These are phyloP conservation scores for Malaclemys terrapin DNA, from an alignment of 2,113 vertebrate genomes.

Conservation along the genomic window DNA sequence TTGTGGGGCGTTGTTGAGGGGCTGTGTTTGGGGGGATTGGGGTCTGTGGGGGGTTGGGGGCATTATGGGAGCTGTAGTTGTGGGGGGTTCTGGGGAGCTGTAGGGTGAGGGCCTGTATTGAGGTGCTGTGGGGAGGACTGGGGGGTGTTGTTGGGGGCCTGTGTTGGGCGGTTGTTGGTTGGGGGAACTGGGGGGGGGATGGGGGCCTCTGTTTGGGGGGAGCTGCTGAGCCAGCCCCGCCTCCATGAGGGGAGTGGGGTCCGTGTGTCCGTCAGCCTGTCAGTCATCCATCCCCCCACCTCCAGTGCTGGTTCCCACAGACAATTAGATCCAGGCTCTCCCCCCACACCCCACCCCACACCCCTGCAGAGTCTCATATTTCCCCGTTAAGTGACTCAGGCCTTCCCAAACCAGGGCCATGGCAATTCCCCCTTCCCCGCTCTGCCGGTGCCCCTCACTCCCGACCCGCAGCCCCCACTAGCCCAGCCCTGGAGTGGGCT, in stretches of 20 bases:
- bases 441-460: background rate
- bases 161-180: background rate
- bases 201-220: background rate
- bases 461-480: background rate
- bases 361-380: background rate
- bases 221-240: background rate
- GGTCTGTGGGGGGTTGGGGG: no score
- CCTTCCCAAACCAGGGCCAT: background rate
- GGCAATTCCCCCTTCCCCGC: background rate
- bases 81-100: no score
- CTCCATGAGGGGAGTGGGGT: background rate
- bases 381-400: background rate
- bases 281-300: background rate
- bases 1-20: no score
- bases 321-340: background rate
- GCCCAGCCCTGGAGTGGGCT: no score
- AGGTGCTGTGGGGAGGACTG: no score
- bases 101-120: background rate
- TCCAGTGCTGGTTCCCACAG: background rate
- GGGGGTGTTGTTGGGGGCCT: background rate
- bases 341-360: accelerated
- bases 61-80: no score
- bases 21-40: no score
- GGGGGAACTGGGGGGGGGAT: background rate
- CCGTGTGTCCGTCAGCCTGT: background rate